Conservation (phyloP, 2,113 vertebrate genomes). For the Hucho hucho region DNA sequence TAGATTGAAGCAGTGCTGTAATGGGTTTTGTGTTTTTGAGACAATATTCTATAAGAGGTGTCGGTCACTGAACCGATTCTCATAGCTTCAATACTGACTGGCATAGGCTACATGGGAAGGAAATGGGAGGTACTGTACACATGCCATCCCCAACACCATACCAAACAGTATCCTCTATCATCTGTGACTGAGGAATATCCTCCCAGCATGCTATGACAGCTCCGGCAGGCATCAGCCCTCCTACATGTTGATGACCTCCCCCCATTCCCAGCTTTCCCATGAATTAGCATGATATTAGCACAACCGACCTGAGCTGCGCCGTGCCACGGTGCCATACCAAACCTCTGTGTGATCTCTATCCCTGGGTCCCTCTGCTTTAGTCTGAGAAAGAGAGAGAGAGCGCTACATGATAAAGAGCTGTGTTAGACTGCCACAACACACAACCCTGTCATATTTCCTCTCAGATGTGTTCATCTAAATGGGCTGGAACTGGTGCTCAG, state of each 20-base stretch:
- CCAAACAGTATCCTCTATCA: constrained; percentile 56
- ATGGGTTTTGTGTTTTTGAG: too few species aligned
- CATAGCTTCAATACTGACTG: too few species aligned
- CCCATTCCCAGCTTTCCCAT: constrained; percentile 37
- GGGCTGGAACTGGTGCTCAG: constrained; percentile 69
- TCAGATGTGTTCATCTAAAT: constrained; percentile 58
- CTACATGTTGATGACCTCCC: constrained; percentile 58
- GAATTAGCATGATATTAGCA: constrained; percentile 67
- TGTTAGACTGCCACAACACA: constrained; percentile 61
- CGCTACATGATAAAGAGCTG: constrained; percentile 70
- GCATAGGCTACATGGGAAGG: too few species aligned
- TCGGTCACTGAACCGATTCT: too few species aligned
- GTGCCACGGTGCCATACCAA: constrained; percentile 56
- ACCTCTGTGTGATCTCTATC: constrained; percentile 25
- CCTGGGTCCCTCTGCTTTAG: constrained; percentile 46
- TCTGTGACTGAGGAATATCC: constrained; percentile 49
- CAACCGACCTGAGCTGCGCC: constrained; percentile 51
- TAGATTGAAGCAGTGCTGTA: too few species aligned
- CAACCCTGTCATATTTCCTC: constrained; percentile 51
- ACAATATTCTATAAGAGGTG: too few species aligned
- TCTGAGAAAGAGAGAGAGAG: constrained; percentile 53
- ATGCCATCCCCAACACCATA: constrained; percentile 33
- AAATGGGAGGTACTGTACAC: too few species aligned
- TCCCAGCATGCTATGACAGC: constrained; percentile 35
- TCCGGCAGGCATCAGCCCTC: constrained; percentile 47